Percentiles rank a stretch among this genome's conserved stretches.
Conservation (phyloP, 2,797 vertebrate genomes). For the Megaceryle alcyon region DNA sequence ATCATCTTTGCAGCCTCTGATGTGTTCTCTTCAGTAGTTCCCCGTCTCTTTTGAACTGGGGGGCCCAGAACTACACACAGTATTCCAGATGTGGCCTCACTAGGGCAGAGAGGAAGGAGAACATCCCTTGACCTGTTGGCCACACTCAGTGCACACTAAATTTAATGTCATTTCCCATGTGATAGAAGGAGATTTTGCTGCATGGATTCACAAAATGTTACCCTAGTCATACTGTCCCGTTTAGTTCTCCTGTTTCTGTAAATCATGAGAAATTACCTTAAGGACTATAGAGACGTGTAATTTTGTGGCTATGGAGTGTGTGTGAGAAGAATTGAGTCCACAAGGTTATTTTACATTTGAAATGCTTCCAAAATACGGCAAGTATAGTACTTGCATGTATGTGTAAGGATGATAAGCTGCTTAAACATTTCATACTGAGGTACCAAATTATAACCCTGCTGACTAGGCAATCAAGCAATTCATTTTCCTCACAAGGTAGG, state of each 20-base stretch:
- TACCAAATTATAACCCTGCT: slow-evolving; percentile 15
- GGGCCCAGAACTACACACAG: too few relatives aligned
- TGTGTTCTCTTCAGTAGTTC: too few relatives aligned
- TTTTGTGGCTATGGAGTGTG: neutral
- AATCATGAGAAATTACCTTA: neutral
- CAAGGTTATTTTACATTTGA: slow-evolving; percentile 7
- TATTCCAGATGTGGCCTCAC: too few relatives aligned
- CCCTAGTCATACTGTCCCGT: neutral
- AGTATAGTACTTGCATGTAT: neutral
- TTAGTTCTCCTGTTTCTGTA: neutral
- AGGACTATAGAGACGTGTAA: neutral
- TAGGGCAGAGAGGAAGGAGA: too few relatives aligned
- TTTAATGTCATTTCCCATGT: neutral
- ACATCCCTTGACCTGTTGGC: too few relatives aligned
- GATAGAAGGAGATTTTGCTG: neutral
- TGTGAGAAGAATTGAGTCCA: neutral
- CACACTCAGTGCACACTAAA: neutral
- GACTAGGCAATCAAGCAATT: neutral
- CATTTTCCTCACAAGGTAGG: neutral
- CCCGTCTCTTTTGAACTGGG: too few relatives aligned
- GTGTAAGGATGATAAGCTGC: slow-evolving; percentile 8
- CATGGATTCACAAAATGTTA: neutral
- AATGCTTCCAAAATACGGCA: neutral
- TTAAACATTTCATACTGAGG: slow-evolving; percentile 2
- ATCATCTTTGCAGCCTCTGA: too few relatives aligned